A percentile compares a stretch with the other conserved stretches of the same genome.
Conservation (phyloP, 1,140 invertebrate genomes). For the Nasonia longicornis region DNA sequence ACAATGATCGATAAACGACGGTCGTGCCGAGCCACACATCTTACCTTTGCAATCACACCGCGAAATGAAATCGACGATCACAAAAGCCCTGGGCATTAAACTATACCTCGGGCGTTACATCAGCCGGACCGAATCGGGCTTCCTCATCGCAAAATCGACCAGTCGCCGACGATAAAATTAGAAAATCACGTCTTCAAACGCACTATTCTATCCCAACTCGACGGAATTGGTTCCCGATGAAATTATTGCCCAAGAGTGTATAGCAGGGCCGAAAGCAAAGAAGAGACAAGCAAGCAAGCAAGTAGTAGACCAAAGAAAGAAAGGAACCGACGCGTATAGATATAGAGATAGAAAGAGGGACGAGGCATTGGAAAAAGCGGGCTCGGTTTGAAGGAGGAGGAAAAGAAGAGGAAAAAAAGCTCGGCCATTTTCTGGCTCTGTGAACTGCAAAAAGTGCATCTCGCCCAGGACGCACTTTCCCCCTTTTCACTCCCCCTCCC, state of each 20-base stretch:
- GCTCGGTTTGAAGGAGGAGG: conserved; percentile 9
- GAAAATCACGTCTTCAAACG: conserved; percentile 27
- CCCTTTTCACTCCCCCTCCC: not conserved
- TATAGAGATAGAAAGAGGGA: not conserved
- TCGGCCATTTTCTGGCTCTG: conserved; percentile 49
- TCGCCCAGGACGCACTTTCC: conserved; percentile 1
- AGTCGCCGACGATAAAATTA: conserved; percentile 26
- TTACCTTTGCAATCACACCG: not conserved
- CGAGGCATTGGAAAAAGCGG: not conserved
- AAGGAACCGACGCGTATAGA: not conserved
- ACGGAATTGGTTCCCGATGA: conserved; percentile 40
- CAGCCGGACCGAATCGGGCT: not conserved
- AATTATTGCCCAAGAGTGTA: conserved; percentile 31
- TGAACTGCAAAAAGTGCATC: conserved; percentile 48
- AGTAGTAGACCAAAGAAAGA: not conserved
- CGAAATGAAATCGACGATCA: not conserved
- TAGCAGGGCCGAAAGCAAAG: not conserved
- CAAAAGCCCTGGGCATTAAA: not conserved
- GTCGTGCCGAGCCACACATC: not conserved
- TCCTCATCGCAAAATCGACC: not conserved
- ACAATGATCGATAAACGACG: too few species aligned
- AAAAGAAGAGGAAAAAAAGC: not conserved
- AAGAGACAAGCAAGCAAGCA: not conserved
- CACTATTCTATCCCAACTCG: conserved; percentile 22
- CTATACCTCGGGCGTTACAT: not conserved